These are phyloP conservation scores for Eubasilissa regina DNA, from an alignment of 1,140 invertebrate species.

Conservation along the genomic window DNA sequence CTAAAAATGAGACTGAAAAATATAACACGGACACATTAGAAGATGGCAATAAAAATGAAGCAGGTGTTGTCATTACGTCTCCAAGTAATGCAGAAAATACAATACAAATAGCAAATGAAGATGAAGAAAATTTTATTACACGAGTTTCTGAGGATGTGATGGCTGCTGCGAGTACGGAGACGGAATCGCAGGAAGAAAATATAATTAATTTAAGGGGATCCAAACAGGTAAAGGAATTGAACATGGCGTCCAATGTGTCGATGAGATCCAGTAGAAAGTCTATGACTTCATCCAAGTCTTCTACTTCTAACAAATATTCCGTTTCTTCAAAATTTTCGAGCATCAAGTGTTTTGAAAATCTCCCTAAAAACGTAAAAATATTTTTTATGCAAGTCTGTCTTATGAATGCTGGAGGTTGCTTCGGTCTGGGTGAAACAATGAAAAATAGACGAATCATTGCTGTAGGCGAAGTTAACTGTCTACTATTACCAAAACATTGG, in stretches of 20 bases:
- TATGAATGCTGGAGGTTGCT: slow-evolving; percentile 68
- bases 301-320: neutral
- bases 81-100: too few relatives aligned
- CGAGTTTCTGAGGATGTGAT: too few relatives aligned
- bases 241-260: neutral
- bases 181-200: neutral
- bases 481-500: slow-evolving; percentile 77
- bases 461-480: slow-evolving; percentile 71
- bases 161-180: too few relatives aligned
- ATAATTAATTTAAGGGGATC: neutral
- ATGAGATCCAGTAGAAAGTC: neutral
- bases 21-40: too few relatives aligned
- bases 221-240: too few relatives aligned
- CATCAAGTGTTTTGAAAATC: slow-evolving; percentile 30
- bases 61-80: too few relatives aligned
- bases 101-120: too few relatives aligned
- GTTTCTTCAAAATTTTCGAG: slow-evolving; percentile 4
- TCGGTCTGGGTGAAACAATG: slow-evolving; percentile 76
- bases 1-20: too few relatives aligned
- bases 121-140: too few relatives aligned
- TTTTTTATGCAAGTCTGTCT: slow-evolving; percentile 72
- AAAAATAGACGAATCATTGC: slow-evolving; percentile 75
- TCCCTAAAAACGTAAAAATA: slow-evolving; percentile 62
- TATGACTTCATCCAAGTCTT: slow-evolving; percentile 5
- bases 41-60: too few relatives aligned